A percentile compares a stretch with the other conserved stretches of the same genome.
Conservation (phyloP, 2,113 vertebrate genomes). For the Hyla sarda region DNA sequence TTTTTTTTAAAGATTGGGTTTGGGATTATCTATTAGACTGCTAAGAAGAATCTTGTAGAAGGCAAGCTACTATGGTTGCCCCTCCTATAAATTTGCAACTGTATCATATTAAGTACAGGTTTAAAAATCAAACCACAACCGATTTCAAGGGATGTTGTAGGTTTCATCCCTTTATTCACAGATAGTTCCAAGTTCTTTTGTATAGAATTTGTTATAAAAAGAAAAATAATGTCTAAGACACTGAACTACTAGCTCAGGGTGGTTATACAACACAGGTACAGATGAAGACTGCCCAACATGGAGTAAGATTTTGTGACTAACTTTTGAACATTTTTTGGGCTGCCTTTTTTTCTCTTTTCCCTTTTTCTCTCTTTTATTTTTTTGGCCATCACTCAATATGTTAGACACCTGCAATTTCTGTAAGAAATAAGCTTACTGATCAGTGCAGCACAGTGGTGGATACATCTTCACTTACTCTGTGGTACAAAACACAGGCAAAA, state of each 20-base stretch:
- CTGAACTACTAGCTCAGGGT: slow-evolving; percentile 59
- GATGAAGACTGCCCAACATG: slow-evolving; percentile 20
- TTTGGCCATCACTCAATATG: background rate
- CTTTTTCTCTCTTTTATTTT: background rate
- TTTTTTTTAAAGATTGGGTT: slow-evolving; percentile 50
- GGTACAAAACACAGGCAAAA: background rate
- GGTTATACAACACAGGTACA: slow-evolving; percentile 46
- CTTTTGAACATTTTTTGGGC: slow-evolving; percentile 31
- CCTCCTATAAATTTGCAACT: slow-evolving; percentile 1
- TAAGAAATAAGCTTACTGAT: background rate
- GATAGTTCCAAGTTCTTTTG: background rate
- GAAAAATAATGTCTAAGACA: slow-evolving; percentile 41
- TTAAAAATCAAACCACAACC: slow-evolving; percentile 8
- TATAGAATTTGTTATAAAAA: slow-evolving; percentile 19
- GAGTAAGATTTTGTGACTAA: slow-evolving; percentile 23
- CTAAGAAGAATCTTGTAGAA: slow-evolving; percentile 29
- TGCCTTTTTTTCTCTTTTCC: background rate
- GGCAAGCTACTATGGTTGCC: background rate
- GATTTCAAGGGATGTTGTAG: background rate
- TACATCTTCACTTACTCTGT: background rate
- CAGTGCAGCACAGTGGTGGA: background rate
- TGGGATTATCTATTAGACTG: slow-evolving; percentile 51
- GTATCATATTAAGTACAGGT: slow-evolving; percentile 42
- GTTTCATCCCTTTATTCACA: background rate
- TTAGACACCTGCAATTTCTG: background rate